Evolutionary conservation across 2,888 invertebrate species (phyloP).

Genomic region (Drosophila cracens): DNA sequence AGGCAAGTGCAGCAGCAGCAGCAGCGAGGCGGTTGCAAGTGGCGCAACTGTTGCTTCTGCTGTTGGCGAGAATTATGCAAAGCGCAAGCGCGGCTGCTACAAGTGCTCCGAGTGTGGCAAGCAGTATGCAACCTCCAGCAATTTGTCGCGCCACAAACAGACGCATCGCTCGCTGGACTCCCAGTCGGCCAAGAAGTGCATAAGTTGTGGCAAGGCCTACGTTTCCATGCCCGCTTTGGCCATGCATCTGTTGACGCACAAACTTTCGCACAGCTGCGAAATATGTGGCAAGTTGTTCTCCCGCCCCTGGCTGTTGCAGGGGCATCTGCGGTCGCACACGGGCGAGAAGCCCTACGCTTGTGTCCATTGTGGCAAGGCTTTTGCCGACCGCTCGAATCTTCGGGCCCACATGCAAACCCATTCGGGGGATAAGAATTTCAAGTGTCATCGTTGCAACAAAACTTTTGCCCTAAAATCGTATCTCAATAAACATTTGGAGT

Average conservation of each 20-base stretch:
- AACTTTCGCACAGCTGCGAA: conserved; percentile 95
- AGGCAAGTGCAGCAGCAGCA: conserved; percentile 12
- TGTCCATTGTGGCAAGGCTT: conserved; percentile 96
- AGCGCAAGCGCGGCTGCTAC: conserved; percentile 86
- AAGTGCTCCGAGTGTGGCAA: conserved; percentile 95
- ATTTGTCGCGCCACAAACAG: conserved; percentile 95
- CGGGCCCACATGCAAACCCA: conserved; percentile 98
- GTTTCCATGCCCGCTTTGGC: conserved; percentile 99
- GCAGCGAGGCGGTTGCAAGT: conserved; percentile 6
- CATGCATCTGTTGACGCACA: conserved; percentile 97
- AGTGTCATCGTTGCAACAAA: conserved; percentile 94
- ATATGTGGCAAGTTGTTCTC: conserved; percentile 98
- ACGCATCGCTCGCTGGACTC: conserved; percentile 97
- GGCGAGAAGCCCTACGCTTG: conserved; percentile 98
- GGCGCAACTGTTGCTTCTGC: conserved; percentile 19
- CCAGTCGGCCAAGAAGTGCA: conserved; percentile 97
- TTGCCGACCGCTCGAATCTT: conserved; percentile 96
- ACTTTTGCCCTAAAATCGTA: conserved; percentile 97
- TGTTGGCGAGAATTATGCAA: conserved; percentile 69
- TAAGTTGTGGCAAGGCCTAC: conserved; percentile 97
- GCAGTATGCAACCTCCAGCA: conserved; percentile 95
- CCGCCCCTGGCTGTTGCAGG: conserved; percentile 96
- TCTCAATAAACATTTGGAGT: conserved; percentile 97
- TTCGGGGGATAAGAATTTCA: conserved; percentile 94
- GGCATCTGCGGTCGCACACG: conserved; percentile 95